Conservation (phyloP, 2,113 vertebrate species). For the Myiopsitta monachus region DNA sequence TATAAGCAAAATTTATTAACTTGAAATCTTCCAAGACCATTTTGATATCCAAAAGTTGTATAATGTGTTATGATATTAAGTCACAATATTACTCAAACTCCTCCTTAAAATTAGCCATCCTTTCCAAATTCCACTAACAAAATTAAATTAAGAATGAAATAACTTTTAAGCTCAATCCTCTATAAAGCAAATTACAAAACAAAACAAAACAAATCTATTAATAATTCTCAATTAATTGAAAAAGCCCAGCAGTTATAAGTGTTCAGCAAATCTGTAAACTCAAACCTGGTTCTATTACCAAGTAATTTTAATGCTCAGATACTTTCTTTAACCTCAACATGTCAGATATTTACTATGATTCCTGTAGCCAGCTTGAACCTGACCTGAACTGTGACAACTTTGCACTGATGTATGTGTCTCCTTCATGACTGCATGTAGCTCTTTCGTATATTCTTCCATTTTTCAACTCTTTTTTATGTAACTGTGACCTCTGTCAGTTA, state of each 20-base stretch:
- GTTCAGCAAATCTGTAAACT: background rate
- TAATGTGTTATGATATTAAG: background rate
- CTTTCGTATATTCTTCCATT: constrained; percentile 21
- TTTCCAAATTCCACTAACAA: constrained; percentile 8
- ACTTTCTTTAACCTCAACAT: constrained; percentile 46
- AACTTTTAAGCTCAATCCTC: background rate
- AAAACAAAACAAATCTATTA: background rate
- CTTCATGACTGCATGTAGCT: constrained; percentile 17
- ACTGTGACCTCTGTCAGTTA: constrained; percentile 8
- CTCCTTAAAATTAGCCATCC: background rate
- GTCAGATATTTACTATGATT: constrained; percentile 51
- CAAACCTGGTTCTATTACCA: background rate
- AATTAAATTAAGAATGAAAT: background rate
- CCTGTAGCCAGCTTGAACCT: constrained; percentile 48
- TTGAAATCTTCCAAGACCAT: background rate
- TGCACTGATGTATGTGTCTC: constrained; percentile 41
- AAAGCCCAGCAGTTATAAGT: background rate
- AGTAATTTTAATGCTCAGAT: background rate
- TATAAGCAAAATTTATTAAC: background rate
- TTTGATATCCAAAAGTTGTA: background rate
- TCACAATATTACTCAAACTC: background rate
- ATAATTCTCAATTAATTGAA: background rate
- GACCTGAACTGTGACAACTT: constrained; percentile 49
- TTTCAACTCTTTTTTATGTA: constrained; percentile 39
- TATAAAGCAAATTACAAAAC: background rate